phyloP scores from a whole-genome alignment of 2,797 vertebrate species.

The Rhynchotus rufescens region DNA sequence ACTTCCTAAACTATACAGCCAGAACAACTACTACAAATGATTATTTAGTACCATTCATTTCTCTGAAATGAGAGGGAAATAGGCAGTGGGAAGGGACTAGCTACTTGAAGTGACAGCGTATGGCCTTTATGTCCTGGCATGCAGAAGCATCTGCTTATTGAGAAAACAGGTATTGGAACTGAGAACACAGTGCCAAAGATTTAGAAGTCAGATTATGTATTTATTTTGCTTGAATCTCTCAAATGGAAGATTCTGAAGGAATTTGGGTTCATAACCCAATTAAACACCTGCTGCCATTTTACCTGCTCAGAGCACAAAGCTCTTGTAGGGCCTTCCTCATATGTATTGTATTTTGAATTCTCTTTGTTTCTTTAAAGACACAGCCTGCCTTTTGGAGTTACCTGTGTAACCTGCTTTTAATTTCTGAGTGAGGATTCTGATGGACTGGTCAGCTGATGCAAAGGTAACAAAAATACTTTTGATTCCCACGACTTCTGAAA shows the following conservation, averaged over 20 bases:
- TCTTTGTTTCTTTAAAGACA: neutral
- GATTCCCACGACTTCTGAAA: neutral
- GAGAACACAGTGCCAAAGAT: neutral
- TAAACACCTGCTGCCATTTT: neutral
- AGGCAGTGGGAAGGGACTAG: neutral
- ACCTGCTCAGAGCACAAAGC: rapidly evolving
- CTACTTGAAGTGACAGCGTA: neutral
- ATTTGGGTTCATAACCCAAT: neutral
- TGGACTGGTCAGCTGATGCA: neutral
- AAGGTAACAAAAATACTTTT: neutral
- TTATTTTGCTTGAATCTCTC: neutral
- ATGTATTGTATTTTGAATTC: neutral
- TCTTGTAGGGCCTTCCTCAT: neutral
- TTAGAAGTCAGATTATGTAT: neutral
- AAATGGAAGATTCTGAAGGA: neutral
- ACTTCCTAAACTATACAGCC: neutral
- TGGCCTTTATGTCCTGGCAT: neutral
- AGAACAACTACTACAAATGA: neutral
- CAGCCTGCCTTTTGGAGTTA: neutral
- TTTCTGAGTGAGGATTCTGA: neutral
- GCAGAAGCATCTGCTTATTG: neutral
- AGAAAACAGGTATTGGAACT: neutral
- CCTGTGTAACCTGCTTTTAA: neutral
- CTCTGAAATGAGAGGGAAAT: neutral
- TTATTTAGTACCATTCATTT: neutral